These are phyloP conservation scores for Subacronicta megacephala DNA, from an alignment of 2,888 invertebrate species.

Conservation along the genomic window DNA sequence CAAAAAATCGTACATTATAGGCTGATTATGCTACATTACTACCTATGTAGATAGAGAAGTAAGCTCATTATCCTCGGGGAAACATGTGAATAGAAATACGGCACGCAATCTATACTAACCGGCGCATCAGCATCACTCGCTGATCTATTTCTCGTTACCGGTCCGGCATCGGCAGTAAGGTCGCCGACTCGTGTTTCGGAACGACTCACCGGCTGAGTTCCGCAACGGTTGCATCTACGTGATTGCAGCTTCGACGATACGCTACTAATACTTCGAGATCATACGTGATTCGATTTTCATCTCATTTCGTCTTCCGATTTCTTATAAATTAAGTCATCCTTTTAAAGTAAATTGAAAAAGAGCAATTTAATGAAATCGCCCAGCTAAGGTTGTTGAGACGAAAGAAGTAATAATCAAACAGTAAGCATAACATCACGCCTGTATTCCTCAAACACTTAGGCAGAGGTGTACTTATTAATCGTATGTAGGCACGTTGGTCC, in stretches of 20 bases:
- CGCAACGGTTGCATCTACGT: slow-evolving; percentile 58
- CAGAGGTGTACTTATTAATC: no score
- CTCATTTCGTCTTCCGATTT: background rate
- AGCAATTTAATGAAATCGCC: no score
- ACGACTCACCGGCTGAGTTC: slow-evolving; percentile 50
- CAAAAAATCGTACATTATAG: no score
- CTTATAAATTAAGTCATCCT: no score
- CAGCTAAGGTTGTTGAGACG: no score
- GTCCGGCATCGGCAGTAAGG: slow-evolving; percentile 66
- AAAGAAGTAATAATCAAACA: no score
- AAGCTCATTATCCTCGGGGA: background rate
- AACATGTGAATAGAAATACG: slow-evolving; percentile 5
- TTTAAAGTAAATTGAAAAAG: no score
- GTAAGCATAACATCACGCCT: no score
- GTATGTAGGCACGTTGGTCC: no score
- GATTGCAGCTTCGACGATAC: slow-evolving; percentile 50
- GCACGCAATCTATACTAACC: slow-evolving; percentile 54
- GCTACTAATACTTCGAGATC: slow-evolving; percentile 28
- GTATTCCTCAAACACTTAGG: no score
- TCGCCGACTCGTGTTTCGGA: slow-evolving; percentile 67
- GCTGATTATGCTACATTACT: no score
- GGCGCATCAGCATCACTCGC: slow-evolving; percentile 4
- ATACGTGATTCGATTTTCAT: slow-evolving; percentile 19
- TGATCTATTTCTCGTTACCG: slow-evolving; percentile 17
- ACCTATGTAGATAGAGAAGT: background rate